phyloP scores from a whole-genome alignment of 2,888 invertebrate species.

The Coecobrya sp. region DNA sequence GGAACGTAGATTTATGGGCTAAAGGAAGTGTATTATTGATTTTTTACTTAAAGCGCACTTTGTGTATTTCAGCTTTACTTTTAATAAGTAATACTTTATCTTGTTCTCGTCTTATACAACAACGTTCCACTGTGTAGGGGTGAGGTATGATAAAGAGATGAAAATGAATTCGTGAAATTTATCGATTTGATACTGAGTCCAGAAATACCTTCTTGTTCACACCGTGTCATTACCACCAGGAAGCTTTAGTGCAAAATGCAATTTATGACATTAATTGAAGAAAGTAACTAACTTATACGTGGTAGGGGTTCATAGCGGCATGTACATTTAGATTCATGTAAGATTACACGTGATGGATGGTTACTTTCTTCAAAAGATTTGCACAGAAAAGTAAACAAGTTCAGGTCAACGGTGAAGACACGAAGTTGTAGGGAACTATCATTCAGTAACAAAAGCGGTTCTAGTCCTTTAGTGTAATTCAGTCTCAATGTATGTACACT shows the following conservation, averaged over 20 bases:
- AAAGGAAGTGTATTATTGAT: too few species aligned
- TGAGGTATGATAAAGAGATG: not conserved
- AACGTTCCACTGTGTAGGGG: too few species aligned
- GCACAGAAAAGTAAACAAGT: not conserved
- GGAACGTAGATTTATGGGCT: too few species aligned
- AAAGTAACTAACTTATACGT: not conserved
- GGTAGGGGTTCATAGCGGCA: conserved; percentile 40
- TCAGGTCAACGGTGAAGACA: not conserved
- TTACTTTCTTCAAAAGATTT: not conserved
- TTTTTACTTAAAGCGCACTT: too few species aligned
- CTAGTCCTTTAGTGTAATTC: too few species aligned
- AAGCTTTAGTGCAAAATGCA: not conserved
- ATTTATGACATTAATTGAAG: not conserved
- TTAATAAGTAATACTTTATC: too few species aligned
- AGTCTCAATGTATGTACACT: not conserved
- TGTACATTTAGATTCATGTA: conserved; percentile 54
- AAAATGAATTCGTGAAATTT: too few species aligned
- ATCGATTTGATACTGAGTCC: not conserved
- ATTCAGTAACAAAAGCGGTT: not conserved
- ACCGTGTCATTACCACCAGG: not conserved
- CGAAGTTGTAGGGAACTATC: not conserved
- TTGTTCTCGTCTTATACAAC: too few species aligned
- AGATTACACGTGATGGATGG: conserved; percentile 47
- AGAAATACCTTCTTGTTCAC: not conserved
- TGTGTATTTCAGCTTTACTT: too few species aligned